Conservation (phyloP, 2,113 vertebrate species). For the Miniopterus natalensis region DNA sequence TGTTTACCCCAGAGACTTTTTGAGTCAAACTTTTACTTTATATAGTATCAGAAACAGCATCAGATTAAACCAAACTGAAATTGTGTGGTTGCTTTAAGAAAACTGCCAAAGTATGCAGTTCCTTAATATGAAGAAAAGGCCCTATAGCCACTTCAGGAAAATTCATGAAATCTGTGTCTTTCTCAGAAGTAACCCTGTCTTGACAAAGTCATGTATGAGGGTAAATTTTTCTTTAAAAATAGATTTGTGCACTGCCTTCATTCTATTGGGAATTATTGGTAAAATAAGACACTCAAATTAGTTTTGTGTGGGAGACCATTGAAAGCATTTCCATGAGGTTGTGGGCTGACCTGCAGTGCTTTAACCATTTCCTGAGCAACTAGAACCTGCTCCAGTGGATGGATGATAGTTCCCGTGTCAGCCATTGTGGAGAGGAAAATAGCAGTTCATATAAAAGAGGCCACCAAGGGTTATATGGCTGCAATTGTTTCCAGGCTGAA, state of each 20-base stretch:
- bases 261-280: conserved; percentile 84
- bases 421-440: conserved; percentile 85
- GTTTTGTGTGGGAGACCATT: conserved; percentile 86
- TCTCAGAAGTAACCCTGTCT: conserved; percentile 71
- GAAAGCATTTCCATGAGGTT: conserved; percentile 85
- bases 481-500: conserved; percentile 87
- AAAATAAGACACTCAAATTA: conserved; percentile 85
- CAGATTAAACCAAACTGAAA: conserved; percentile 1
- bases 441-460: conserved; percentile 88
- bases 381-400: conserved; percentile 80
- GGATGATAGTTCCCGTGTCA: conserved; percentile 82
- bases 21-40: conserved; percentile 23
- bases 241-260: conserved; percentile 76
- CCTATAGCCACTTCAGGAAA: conserved; percentile 46
- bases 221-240: conserved; percentile 80
- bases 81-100: not conserved
- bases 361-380: conserved; percentile 88
- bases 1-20: conserved; percentile 18
- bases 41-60: not conserved
- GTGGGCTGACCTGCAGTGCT: conserved; percentile 78
- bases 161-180: conserved; percentile 66
- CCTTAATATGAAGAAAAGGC: conserved; percentile 10
- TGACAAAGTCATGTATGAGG: conserved; percentile 85
- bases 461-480: conserved; percentile 87
- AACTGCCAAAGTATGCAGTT: not conserved